Base-by-base conservation (phyloP, 2,888 invertebrate species). In the Trachelus stipa region DNA sequence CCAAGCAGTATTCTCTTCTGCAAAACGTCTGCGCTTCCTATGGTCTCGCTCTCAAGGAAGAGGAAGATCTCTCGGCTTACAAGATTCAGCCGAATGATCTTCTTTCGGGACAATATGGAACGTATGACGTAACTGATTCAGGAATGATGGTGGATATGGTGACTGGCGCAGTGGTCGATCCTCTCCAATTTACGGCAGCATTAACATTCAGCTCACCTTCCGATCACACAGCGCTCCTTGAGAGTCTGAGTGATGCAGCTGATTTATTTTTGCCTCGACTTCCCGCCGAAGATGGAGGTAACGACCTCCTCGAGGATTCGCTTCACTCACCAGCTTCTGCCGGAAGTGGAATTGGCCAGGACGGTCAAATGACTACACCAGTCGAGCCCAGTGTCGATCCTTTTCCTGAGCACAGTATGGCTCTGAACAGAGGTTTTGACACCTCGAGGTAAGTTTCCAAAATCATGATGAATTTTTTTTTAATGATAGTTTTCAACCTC, bases 101-200 rank as follows among this genome's bases (percentile, higher is more conserved):
- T 80, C 92, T 93, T 69, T 93, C 94, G 84, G 93, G 93, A 69
- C 91, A 92, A 15, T 93, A 93, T 83, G 93, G 93, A 69, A 93
- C 93, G 84, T 96, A 96, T 86, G 96, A 95, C 84, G 92, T 92
- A 12, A 92, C 92, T 73, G 96, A 96, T 85, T 95, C 96, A 11
- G 91, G 91, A 9, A 96, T 97, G 94, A 97, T 97, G 93, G 96
- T 96, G 23, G 96, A 96, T 88, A 94, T 96, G 93, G 95, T 95
- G 56, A 92, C 93, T n/a, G 95, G 95, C 68, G 94, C 94, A 35
- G 94, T 95, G 1, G 96, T 96, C 69, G 97, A 97, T 91, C 96
- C 96, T 40, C 92, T 96, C 75, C 97, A 96, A 87, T 97, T 97
- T 89, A 95, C 96, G 12, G 96, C 96, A 3, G 96, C 96, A 0